Conservation (phyloP, 2,888 invertebrate genomes). For the Acrobasis repandana region DNA sequence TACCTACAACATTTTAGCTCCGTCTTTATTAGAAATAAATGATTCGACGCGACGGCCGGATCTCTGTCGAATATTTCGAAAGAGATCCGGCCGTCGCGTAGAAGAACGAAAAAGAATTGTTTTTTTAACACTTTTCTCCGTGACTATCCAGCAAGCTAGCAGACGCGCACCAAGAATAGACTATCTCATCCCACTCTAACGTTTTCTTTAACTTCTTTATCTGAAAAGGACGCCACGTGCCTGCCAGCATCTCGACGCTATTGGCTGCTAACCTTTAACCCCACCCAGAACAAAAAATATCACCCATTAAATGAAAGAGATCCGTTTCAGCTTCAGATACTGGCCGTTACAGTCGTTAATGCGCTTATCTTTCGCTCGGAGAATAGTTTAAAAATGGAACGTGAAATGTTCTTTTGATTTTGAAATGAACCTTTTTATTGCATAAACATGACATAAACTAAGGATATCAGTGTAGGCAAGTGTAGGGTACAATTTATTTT, state of each 20-base stretch:
- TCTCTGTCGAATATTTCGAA: no score
- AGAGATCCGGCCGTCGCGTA: no score
- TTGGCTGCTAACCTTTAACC: slow-evolving; percentile 77
- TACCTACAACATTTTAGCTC: no score
- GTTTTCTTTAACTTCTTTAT: slow-evolving; percentile 53
- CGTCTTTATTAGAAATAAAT: no score
- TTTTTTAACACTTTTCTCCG: slow-evolving; percentile 33
- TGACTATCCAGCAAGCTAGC: slow-evolving; percentile 45
- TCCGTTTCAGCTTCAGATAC: slow-evolving; percentile 70
- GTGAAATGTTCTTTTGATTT: slow-evolving; percentile 23
- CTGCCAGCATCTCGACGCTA: slow-evolving; percentile 52
- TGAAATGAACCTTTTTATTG: background rate
- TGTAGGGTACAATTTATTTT: no score
- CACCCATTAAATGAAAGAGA: slow-evolving; percentile 75
- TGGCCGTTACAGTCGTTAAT: slow-evolving; percentile 52
- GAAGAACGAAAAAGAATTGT: background rate
- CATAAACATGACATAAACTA: no score
- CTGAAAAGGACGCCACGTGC: slow-evolving; percentile 49
- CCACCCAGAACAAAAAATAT: slow-evolving; percentile 78
- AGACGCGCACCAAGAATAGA: slow-evolving; percentile 67
- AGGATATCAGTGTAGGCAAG: no score
- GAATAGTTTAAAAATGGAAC: slow-evolving; percentile 39
- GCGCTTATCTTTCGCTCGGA: slow-evolving; percentile 60
- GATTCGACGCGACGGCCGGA: no score
- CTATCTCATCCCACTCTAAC: slow-evolving; percentile 61